Evolutionary conservation across 2,797 vertebrate genomes (phyloP).

Genomic region (Gila robusta): DNA sequence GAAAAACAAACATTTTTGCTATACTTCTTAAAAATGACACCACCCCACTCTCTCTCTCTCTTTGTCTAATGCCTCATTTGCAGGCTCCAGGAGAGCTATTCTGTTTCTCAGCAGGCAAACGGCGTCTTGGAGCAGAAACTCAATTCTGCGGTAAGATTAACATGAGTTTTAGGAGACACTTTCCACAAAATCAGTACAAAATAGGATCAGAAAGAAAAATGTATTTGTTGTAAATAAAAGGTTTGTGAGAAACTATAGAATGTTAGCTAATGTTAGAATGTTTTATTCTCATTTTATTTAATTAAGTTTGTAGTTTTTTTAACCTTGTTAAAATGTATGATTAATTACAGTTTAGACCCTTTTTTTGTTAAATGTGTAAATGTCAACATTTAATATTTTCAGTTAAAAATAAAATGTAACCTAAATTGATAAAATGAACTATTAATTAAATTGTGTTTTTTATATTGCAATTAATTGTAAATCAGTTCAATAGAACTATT

Average conservation of each 20-base stretch:
- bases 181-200: not conserved
- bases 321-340: not conserved
- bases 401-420: not conserved
- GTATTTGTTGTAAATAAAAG: not conserved
- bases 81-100: conserved; percentile 78
- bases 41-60: not conserved
- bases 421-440: not conserved
- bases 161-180: not conserved
- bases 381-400: not conserved
- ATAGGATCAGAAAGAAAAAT: not conserved
- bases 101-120: conserved; percentile 73
- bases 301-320: not conserved
- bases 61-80: not conserved
- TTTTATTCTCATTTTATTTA: not conserved
- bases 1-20: not conserved
- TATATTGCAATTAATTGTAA: not conserved
- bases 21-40: not conserved
- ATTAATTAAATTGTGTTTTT: not conserved
- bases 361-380: not conserved
- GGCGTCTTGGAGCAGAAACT: conserved; percentile 75
- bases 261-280: not conserved
- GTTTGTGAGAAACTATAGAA: not conserved
- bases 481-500: not conserved
- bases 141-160: conserved; percentile 75
- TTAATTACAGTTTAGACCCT: not conserved